Evolutionary conservation across 1,140 invertebrate genomes (phyloP).

Genomic region (Leptinotarsa texana): DNA sequence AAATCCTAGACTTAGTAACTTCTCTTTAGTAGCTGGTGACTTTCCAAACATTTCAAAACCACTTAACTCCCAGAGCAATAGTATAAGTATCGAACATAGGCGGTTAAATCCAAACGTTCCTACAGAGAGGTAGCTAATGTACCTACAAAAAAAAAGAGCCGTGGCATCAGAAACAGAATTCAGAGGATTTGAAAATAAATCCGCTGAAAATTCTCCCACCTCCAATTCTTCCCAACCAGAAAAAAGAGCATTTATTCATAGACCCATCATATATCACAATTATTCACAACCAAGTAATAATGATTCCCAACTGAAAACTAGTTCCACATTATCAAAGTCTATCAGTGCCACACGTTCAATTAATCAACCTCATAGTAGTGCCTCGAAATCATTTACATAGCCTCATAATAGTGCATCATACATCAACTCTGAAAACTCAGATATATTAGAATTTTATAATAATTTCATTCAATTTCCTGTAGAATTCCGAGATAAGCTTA

Average conservation of each 20-base stretch:
- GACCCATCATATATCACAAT: constrained; percentile 1
- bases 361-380: constrained; percentile 5
- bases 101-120: not conserved
- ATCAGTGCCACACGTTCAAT: not conserved
- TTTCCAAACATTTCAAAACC: not conserved
- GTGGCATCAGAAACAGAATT: constrained; percentile 1
- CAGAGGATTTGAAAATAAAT: not conserved
- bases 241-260: not conserved
- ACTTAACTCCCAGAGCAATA: not conserved
- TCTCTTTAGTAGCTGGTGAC: not conserved
- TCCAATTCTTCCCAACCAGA: not conserved
- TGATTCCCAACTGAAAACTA: not conserved
- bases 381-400: not conserved
- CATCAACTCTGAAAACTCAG: not conserved
- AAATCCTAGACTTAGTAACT: not conserved
- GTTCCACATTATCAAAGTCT: not conserved
- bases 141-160: not conserved
- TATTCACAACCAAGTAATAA: not conserved
- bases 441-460: not conserved
- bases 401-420: constrained; percentile 5
- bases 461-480: constrained; percentile 15
- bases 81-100: not conserved
- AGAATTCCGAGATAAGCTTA: not conserved
- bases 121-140: constrained; percentile 5
- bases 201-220: not conserved